These are phyloP conservation scores for Prochilodus magdalenae DNA, from an alignment of 2,113 vertebrate genomes.

Conservation along the genomic window DNA sequence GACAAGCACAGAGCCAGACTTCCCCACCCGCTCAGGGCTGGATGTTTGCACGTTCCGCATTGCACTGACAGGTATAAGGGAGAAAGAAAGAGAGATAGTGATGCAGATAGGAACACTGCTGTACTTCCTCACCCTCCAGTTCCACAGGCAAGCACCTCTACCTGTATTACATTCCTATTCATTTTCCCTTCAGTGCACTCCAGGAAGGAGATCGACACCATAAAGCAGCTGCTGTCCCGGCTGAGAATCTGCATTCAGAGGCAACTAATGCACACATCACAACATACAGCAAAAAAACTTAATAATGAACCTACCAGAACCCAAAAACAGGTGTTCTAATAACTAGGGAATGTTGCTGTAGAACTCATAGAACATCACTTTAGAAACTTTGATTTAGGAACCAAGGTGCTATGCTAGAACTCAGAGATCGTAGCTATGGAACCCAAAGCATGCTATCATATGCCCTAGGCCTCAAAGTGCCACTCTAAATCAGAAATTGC, in stretches of 20 bases:
- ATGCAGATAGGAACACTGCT: background rate
- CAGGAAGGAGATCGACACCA: background rate
- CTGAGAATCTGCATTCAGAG: background rate
- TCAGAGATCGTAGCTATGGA: too few relatives aligned
- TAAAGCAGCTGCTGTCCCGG: background rate
- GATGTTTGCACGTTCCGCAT: constrained; percentile 25
- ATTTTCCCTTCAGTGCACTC: background rate
- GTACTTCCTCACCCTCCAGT: background rate
- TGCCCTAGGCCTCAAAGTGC: too few relatives aligned
- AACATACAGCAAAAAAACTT: background rate
- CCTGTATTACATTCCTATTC: background rate
- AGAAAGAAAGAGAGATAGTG: constrained; percentile 12
- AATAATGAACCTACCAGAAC: background rate
- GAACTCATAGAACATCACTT: background rate
- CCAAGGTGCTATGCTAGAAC: background rate
- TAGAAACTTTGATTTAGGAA: background rate
- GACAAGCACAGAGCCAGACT: constrained; percentile 45
- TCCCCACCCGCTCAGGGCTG: constrained; percentile 32
- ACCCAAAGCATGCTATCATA: too few relatives aligned
- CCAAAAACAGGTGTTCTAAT: background rate
- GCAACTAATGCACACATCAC: background rate
- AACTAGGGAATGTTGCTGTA: background rate
- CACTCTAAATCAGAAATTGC: too few relatives aligned
- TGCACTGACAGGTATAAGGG: constrained; percentile 39
- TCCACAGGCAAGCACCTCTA: background rate